Evolutionary conservation across 2,113 vertebrate species (phyloP).

Genomic region (Labeo rohita): DNA sequence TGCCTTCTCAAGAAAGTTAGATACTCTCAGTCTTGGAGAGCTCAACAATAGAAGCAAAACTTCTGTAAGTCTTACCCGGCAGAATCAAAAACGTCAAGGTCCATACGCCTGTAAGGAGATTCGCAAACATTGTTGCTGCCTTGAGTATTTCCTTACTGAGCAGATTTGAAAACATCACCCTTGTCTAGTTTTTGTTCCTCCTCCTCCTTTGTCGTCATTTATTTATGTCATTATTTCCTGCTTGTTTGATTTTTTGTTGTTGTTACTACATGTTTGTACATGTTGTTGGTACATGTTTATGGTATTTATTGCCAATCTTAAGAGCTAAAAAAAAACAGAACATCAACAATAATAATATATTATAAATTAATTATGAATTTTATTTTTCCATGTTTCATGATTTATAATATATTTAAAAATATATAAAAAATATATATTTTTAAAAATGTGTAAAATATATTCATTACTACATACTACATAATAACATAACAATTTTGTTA

Average conservation of each 20-base stretch:
- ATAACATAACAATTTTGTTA: too few relatives aligned
- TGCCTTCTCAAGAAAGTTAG: background rate
- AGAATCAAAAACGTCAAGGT: constrained; percentile 26
- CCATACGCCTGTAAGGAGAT: background rate
- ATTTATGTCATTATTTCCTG: background rate
- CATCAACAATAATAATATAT: too few relatives aligned
- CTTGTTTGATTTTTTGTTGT: background rate
- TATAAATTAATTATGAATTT: too few relatives aligned
- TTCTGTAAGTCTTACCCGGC: constrained; percentile 32
- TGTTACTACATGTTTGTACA: background rate
- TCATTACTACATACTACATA: too few relatives aligned
- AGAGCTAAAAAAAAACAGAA: too few relatives aligned
- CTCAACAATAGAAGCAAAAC: too few relatives aligned
- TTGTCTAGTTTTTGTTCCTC: constrained; percentile 20
- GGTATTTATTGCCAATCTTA: too few relatives aligned
- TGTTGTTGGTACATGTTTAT: background rate
- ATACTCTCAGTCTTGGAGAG: background rate
- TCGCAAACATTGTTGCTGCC: background rate
- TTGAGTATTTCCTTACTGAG: background rate
- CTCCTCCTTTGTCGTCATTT: background rate
- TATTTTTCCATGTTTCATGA: too few relatives aligned
- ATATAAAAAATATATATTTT: too few relatives aligned
- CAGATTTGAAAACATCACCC: background rate
- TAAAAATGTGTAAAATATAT: too few relatives aligned
- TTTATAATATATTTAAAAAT: too few relatives aligned